phyloP scores from a whole-genome alignment of 1,140 invertebrate genomes.

The Drosophila littoralis region DNA sequence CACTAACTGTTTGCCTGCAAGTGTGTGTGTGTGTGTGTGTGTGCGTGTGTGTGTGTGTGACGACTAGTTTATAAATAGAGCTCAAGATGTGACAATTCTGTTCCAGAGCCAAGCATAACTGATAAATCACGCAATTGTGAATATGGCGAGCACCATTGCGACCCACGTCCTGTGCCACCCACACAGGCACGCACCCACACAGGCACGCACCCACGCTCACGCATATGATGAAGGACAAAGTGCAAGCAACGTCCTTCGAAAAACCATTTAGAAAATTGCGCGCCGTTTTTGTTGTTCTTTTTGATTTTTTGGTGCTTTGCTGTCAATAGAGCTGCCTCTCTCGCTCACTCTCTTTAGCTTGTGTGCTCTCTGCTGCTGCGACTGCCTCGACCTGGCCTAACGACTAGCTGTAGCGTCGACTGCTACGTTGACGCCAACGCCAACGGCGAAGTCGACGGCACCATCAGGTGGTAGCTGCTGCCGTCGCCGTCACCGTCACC shows the following conservation, averaged over 20 bases:
- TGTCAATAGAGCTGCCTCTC: background rate
- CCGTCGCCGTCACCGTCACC: slow-evolving; percentile 36
- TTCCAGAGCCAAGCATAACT: slow-evolving; percentile 31
- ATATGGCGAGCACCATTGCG: background rate
- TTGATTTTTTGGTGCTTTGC: background rate
- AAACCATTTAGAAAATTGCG: slow-evolving; percentile 24
- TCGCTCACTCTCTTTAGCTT: background rate
- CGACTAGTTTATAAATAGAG: slow-evolving; percentile 64
- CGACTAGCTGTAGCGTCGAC: slow-evolving; percentile 35
- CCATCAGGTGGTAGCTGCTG: slow-evolving; percentile 65
- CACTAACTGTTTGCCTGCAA: background rate
- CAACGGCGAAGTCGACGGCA: slow-evolving; percentile 17
- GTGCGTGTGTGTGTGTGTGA: slow-evolving; percentile 35
- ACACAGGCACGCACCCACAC: background rate
- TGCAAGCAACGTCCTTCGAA: slow-evolving; percentile 32
- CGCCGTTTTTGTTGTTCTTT: slow-evolving; percentile 23
- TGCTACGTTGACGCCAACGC: slow-evolving; percentile 2
- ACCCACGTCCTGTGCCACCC: background rate
- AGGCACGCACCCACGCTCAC: background rate
- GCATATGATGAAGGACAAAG: background rate
- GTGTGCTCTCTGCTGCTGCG: slow-evolving; percentile 8
- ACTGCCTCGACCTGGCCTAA: slow-evolving; percentile 65
- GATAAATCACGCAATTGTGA: slow-evolving; percentile 37
- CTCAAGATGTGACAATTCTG: slow-evolving; percentile 45
- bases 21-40: background rate